Evolutionary conservation across 1,140 invertebrate genomes (phyloP).

Genomic region (Ridgeia piscesae): DNA sequence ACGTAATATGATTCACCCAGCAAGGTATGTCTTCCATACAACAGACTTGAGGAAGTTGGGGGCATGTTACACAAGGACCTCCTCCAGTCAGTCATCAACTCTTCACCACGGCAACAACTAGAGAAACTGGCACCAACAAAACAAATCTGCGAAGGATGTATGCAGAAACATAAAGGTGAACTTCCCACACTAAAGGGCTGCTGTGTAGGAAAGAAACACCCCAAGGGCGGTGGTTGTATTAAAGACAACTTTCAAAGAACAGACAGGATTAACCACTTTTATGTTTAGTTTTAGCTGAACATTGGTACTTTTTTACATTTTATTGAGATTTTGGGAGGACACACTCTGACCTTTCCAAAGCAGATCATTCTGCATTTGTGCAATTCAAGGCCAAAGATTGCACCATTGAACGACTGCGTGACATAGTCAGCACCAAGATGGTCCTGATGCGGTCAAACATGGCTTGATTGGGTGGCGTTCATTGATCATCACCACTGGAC

Average conservation of each 20-base stretch:
- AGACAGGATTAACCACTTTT: neutral
- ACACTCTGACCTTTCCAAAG: neutral
- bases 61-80: too few species aligned
- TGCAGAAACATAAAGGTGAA: neutral
- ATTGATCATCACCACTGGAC: neutral
- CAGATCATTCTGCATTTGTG: neutral
- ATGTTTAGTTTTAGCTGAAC: too few species aligned
- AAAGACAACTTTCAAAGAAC: neutral
- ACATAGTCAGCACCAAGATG: conserved; percentile 11
- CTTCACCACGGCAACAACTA: too few species aligned
- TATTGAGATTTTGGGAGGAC: conserved; percentile 8
- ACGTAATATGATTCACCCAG: too few species aligned
- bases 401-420: neutral
- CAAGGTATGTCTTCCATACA: too few species aligned
- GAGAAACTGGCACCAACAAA: too few species aligned
- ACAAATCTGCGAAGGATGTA: too few species aligned
- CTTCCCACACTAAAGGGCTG: neutral
- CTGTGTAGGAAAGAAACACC: neutral
- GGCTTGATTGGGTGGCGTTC: neutral
- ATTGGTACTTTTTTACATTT: too few species aligned
- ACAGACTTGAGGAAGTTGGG: too few species aligned
- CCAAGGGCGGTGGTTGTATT: neutral
- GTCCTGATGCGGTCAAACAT: conserved; percentile 15
- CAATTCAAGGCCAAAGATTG: neutral
- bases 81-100: too few species aligned